Evolutionary conservation across 2,888 invertebrate species (phyloP).

Genomic region (Oeneis ivallda): DNA sequence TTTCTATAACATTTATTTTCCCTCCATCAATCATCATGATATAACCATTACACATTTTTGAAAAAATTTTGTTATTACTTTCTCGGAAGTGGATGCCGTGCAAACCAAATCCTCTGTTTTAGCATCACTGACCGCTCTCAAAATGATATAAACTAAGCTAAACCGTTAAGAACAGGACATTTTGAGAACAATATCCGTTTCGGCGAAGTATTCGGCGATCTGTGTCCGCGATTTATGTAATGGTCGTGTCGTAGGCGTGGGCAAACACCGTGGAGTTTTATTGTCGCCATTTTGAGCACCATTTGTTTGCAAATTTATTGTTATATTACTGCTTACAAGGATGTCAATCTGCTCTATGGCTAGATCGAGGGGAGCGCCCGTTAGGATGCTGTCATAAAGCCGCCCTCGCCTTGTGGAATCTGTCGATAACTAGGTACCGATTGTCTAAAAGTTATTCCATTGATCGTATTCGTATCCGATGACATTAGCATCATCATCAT

Average conservation of each 20-base stretch:
- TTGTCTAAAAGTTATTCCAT: no score
- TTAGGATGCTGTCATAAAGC: background rate
- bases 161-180: background rate
- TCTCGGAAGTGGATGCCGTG: no score
- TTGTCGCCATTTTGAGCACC: slow-evolving; percentile 10
- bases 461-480: no score
- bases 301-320: slow-evolving; percentile 18
- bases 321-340: slow-evolving; percentile 9
- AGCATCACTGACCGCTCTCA: no score
- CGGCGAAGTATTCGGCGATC: slow-evolving; percentile 10
- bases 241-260: slow-evolving; percentile 17
- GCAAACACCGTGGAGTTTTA: slow-evolving; percentile 12
- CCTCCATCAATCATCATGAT: no score
- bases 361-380: background rate
- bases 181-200: slow-evolving; percentile 29
- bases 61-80: no score
- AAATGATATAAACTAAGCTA: no score
- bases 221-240: slow-evolving; percentile 30
- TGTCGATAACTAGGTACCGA: background rate
- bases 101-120: no score
- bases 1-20: no score
- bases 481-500: no score
- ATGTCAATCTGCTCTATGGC: background rate
- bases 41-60: no score
- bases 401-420: background rate